Evolutionary conservation across 2,888 invertebrate genomes (phyloP), one percentile per base, ranked within the genome.

Genomic region (Hetaerina titia): DNA sequence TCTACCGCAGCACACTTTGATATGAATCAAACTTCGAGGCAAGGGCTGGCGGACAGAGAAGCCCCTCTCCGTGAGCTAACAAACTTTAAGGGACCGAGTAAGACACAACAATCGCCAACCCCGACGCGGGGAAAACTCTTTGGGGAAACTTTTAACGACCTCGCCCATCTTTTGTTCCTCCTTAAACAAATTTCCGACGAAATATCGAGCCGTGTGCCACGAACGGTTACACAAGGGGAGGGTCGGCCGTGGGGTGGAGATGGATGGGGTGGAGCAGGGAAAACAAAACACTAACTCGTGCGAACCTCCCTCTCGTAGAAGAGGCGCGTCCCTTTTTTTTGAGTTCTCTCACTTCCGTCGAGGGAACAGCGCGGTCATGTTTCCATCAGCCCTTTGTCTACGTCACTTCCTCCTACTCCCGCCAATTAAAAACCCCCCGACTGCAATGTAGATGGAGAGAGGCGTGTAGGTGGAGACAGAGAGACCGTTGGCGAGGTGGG

Each of bases 381-480:
- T 89, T 89, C 58, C 89, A 89, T 57, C 22, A 58, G 89, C 58
- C 58, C 58, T 89, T 89, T 89, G 89, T 89, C 89, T 89, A 19
- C 58, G 89, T 45, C 58, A 58, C 89, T 89, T 58, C 58, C 89
- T 45, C 81, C 31, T 7, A 22, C 57, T 57, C 89, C 56, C 57
- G 58, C 58, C 58, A 89, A 89, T 57, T 57, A 89, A 89, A 89
- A 58, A 58, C 57, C 56, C 6, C 89, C 58, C 56, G n/a, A 89
- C 89, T 89, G 89, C 89, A 89, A 22, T 57, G 56, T 17, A 1
- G n/a, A 81, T 31, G 13, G 81, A 13, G n/a, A 57, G 57, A 81
- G 19, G n/a, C 19, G 9, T 11, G n/a, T 15, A 7, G 57, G 17
- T 2, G 19, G 2, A 56, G n/a, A n/a, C n/a, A 22, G n/a, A 9